Percentiles rank a stretch among this genome's conserved stretches.
These are phyloP conservation scores for Sebastes taczanowskii DNA, from an alignment of 2,797 vertebrate genomes.

Conservation along the genomic window DNA sequence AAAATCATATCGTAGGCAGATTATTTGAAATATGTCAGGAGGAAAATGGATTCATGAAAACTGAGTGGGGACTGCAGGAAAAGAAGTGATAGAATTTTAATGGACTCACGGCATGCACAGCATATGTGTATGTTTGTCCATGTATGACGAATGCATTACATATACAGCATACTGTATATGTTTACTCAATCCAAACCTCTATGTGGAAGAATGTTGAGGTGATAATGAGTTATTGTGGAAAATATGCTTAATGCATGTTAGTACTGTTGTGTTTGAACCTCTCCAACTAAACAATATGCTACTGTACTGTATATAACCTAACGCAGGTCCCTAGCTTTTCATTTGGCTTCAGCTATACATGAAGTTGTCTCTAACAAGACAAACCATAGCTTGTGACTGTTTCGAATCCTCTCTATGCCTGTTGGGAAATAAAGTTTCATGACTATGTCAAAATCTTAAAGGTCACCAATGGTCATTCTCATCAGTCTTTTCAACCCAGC, in stretches of 20 bases:
- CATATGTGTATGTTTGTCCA: not conserved
- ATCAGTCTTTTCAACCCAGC: conserved; percentile 24
- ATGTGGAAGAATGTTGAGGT: not conserved
- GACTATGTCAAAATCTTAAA: conserved; percentile 53
- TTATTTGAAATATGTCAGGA: conserved; percentile 39
- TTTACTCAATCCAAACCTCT: not conserved
- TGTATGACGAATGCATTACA: not conserved
- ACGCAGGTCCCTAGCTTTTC: not conserved
- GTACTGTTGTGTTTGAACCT: not conserved
- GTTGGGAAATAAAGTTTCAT: conserved; percentile 40
- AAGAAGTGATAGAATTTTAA: conserved; percentile 18
- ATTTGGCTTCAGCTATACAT: not conserved
- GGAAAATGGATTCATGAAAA: conserved; percentile 39
- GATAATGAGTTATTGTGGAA: not conserved
- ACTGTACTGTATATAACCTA: not conserved
- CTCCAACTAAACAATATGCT: not conserved
- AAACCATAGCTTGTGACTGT: conserved; percentile 11
- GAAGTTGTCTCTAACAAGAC: not conserved
- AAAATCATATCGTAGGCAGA: not conserved
- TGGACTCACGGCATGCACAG: not conserved
- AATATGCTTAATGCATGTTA: not conserved
- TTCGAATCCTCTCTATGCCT: conserved; percentile 3
- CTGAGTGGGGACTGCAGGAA: not conserved
- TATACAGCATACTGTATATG: not conserved
- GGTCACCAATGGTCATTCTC: conserved; percentile 42